phyloP scores from a whole-genome alignment of 2,888 invertebrate genomes.

The Eupithecia exiguata region DNA sequence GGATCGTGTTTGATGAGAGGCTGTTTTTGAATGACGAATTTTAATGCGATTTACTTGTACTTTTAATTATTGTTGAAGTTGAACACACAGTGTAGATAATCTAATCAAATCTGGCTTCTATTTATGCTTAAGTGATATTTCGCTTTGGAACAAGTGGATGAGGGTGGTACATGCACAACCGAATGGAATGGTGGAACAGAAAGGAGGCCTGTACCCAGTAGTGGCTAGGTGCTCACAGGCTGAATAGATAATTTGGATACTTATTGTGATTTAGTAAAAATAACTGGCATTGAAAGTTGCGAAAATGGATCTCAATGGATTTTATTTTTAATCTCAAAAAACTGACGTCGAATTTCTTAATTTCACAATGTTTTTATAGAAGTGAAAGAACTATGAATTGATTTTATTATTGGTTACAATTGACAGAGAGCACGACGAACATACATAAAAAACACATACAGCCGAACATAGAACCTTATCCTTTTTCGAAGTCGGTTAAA shows the following conservation, averaged over 20 bases:
- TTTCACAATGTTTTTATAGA: too few species aligned
- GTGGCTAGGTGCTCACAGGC: neutral
- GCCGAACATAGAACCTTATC: too few species aligned
- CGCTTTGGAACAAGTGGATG: neutral
- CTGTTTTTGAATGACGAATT: conserved; percentile 31
- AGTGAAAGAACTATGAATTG: too few species aligned
- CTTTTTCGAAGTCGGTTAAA: too few species aligned
- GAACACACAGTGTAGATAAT: neutral
- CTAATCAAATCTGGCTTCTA: neutral
- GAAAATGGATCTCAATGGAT: too few species aligned
- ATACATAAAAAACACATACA: too few species aligned
- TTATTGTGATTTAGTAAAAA: neutral
- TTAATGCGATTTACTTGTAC: conserved; percentile 36
- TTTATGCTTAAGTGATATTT: neutral
- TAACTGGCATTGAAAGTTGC: neutral
- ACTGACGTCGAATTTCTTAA: too few species aligned
- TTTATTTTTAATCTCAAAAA: too few species aligned
- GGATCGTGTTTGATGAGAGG: conserved; percentile 31
- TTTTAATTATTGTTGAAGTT: conserved; percentile 33
- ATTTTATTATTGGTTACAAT: too few species aligned
- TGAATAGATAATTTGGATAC: too few species aligned
- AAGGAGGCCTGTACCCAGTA: neutral
- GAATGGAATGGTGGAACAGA: neutral
- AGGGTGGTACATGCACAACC: neutral
- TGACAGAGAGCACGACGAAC: too few species aligned